phyloP scores from a whole-genome alignment of 2,888 invertebrate genomes.

The Taphrorychus bicolor region DNA sequence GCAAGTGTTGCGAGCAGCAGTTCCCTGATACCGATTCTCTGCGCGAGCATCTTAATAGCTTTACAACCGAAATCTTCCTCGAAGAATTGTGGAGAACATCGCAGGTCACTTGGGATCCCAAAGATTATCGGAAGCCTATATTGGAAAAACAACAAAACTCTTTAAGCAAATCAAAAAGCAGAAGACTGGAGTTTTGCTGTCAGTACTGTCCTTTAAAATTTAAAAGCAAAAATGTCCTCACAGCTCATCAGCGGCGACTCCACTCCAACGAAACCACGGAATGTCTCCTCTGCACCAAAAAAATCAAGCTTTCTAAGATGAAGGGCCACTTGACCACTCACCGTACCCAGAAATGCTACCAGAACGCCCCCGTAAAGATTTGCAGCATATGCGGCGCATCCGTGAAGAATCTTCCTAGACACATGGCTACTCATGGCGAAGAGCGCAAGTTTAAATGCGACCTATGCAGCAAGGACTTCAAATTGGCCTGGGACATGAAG shows the following conservation, averaged over 20 bases:
- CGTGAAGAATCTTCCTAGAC: constrained; percentile 41
- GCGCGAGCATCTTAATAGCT: too few relatives aligned
- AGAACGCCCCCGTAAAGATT: constrained; percentile 24
- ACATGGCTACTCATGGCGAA: constrained; percentile 54
- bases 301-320: constrained; percentile 19
- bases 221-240: constrained; percentile 34
- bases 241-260: constrained; percentile 43
- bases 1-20: background rate
- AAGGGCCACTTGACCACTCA: constrained; percentile 32
- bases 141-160: background rate
- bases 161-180: background rate
- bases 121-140: background rate
- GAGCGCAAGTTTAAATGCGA: constrained; percentile 60
- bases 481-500: constrained; percentile 42
- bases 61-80: too few relatives aligned
- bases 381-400: constrained; percentile 31
- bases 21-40: too few relatives aligned
- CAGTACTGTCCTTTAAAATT: constrained; percentile 54
- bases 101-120: too few relatives aligned
- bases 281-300: constrained; percentile 19
- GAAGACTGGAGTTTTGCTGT: constrained; percentile 28
- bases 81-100: too few relatives aligned
- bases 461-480: constrained; percentile 61
- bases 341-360: constrained; percentile 22
- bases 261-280: constrained; percentile 33